Base-by-base conservation (phyloP, 2,113 vertebrate genomes). In the Cyanistes caeruleus region DNA sequence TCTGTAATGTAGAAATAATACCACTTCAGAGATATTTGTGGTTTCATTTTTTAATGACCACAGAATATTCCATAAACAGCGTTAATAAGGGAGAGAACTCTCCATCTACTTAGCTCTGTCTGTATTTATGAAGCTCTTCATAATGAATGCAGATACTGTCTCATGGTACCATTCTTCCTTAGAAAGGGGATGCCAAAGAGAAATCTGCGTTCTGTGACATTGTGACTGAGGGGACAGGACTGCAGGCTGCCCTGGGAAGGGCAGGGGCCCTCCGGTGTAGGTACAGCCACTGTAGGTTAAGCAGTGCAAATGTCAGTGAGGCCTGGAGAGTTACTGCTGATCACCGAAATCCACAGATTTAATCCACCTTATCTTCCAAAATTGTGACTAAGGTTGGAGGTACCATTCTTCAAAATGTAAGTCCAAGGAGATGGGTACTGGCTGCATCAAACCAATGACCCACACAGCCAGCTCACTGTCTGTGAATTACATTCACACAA, bases 181-280 rank as follows among this genome's bases (percentile, higher is more conserved):
- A 65, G 51, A 60, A 83, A 67, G n/a, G 11, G 81, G 9, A 43
- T 3, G 4, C 46, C 33, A 37, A 37, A 70, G 68, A 80, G 37
- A 81, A 81, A 60, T 46, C 43, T 9, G 30, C 22, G 28, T n/a
- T 56, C 60, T 27, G 39, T 30, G n/a, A 44, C 77, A 76, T 13
- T 5, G 59, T 30, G 17, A 39, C 18, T 2, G 7, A 74, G 27
- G 17, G 37, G 28, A 51, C 18, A 48, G 35, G 30, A 27, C 55
- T 11, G 11, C 43, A 65, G 27, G 28, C 17, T 22, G 48, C 8
- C 39, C 48, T 13, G 30, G 41, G 67, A 68, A 76, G 22, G 33
- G 35, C 41, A 43, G 0, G 1, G 49, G 39, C 58, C 19, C 6
- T 52, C 30, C 72, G 23, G 0, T 4, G 13, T 5, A 25, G 28